Evolutionary conservation across 64 coral and sea anemone genomes (phyloP), one percentile per base, ranked within the genome.

Genomic region (Orbicella faveolata): DNA sequence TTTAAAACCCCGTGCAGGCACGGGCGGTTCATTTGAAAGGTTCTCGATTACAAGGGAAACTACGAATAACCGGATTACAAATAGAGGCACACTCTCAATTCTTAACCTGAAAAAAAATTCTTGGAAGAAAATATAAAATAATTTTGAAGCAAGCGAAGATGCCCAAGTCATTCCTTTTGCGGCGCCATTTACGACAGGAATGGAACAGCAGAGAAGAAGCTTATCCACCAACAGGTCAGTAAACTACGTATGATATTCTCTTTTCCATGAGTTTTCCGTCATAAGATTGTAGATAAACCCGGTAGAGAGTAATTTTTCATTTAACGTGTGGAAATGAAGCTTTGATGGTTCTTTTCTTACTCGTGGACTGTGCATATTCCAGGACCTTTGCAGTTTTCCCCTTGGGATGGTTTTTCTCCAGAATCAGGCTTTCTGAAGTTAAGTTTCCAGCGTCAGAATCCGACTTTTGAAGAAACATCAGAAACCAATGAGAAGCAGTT

Each of bases 91-190:
- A 41, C 17, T 5, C 9, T 51, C 8, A 17, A 84, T 9, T 41
- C 36, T 14, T 59, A 6, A 0, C 48, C 0, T 15, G 75, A 20
- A 19, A 21, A 78, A 41, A 44, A 78, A 1, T 20, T 78, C 19
- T 21, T 51, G 2, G 51, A 78, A 52, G 20, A 18, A n/a, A 48
- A 10, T 10, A n/a, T 25, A 72, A 62, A 52, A 23, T 23, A 63
- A 9, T 7, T 73, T 73, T 34, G 21, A n/a, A 14, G 34, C 44
- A 78, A 18, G 65, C 15, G 37, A 67, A 68, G 21, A 85, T 85
- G 82, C 82, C 82, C 8, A 85, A 85, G 82, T 72, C 82, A 72
- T 85, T 85, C 68, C 68, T 85, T 23, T 41, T 85, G 44, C 82
- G 82, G n/a, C 82, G 82, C 21, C 82, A 26, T 85, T 72, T 33